Percentiles rank a stretch among this genome's conserved stretches.
Evolutionary conservation across 1,140 invertebrate genomes (phyloP).

Genomic region (Solenopsis invicta): DNA sequence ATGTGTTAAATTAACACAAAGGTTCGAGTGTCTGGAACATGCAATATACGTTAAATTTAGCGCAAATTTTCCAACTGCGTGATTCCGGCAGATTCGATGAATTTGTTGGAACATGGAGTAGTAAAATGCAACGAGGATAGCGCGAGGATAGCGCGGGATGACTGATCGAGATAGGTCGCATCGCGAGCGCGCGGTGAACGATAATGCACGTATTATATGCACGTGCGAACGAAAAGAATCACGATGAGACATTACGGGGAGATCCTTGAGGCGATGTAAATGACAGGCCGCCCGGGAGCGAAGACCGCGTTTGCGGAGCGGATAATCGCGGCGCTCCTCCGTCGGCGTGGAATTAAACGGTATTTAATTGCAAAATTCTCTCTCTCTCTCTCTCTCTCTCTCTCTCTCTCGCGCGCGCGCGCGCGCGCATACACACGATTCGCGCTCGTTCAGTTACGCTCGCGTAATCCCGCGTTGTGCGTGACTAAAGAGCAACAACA

Average conservation of each 20-base stretch:
- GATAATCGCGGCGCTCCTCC: slow-evolving; percentile 23
- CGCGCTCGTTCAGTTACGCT: neutral
- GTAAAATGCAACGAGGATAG: neutral
- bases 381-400: too few species aligned
- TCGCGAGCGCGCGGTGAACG: neutral
- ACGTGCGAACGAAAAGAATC: neutral
- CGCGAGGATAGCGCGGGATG: neutral
- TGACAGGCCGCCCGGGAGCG: slow-evolving; percentile 5
- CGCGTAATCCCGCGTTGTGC: slow-evolving; percentile 5
- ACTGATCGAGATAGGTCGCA: neutral
- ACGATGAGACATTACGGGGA: neutral
- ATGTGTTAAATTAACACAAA: too few species aligned
- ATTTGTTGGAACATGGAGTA: too few species aligned
- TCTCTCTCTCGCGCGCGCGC: too few species aligned
- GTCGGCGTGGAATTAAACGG: slow-evolving; percentile 43
- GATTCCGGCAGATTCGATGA: too few species aligned
- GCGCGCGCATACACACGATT: neutral
- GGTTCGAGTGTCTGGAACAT: too few species aligned
- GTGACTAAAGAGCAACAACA: slow-evolving; percentile 1
- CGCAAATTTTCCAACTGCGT: too few species aligned
- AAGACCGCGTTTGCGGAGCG: slow-evolving; percentile 15
- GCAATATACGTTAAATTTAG: too few species aligned
- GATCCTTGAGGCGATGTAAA: slow-evolving; percentile 20
- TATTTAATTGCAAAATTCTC: slow-evolving; percentile 57
- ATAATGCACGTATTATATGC: neutral